These are phyloP conservation scores for Macrophya annulata DNA, from an alignment of 2,888 invertebrate species.

Conservation along the genomic window DNA sequence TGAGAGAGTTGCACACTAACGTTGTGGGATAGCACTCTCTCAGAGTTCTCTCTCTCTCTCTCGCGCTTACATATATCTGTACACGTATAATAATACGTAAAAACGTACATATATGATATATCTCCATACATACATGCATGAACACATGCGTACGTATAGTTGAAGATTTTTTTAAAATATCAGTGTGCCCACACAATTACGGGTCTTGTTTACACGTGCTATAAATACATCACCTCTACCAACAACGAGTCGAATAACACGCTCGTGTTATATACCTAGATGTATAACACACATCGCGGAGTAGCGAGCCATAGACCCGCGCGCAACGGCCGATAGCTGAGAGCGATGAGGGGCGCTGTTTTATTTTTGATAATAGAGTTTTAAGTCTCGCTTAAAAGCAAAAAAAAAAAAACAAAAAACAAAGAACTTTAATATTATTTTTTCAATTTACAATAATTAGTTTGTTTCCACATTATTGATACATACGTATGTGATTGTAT, in stretches of 20 bases:
- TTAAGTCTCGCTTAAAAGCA: background rate
- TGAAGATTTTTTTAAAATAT: slow-evolving; percentile 15
- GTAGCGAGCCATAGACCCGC: background rate
- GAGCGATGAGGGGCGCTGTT: background rate
- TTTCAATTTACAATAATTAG: too few species aligned
- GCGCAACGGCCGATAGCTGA: background rate
- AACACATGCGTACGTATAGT: background rate
- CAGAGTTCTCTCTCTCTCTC: background rate
- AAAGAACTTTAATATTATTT: too few species aligned
- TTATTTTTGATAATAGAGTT: background rate
- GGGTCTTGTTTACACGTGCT: slow-evolving; percentile 40
- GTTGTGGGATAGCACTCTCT: background rate
- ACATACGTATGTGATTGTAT: background rate
- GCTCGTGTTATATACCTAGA: slow-evolving; percentile 13
- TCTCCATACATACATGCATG: background rate
- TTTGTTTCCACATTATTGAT: background rate
- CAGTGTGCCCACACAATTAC: slow-evolving; percentile 20
- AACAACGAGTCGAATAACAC: slow-evolving; percentile 43
- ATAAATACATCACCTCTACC: slow-evolving; percentile 46
- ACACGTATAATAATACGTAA: too few species aligned
- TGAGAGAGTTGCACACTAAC: background rate
- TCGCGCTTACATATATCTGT: background rate
- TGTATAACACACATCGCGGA: background rate
- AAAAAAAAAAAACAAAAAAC: too few species aligned
- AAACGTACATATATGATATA: background rate